A percentile compares a stretch with the other conserved stretches of the same genome.
Evolutionary conservation across 1,140 invertebrate genomes (phyloP).

Genomic region (Drosophila funebris): DNA sequence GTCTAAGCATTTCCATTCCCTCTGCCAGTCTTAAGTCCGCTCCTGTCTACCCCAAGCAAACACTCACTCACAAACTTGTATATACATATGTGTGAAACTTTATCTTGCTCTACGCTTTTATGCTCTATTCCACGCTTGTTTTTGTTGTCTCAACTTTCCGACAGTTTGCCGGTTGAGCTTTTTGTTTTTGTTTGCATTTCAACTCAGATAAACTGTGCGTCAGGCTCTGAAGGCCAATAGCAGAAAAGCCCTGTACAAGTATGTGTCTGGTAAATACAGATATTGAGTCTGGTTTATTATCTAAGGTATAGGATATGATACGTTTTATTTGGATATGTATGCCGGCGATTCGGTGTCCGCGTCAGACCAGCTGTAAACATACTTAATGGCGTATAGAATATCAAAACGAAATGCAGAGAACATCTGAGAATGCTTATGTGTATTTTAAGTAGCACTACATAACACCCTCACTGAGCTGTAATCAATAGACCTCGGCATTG

Average conservation of each 20-base stretch:
- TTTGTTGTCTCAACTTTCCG: conserved; percentile 21
- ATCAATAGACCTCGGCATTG: conserved; percentile 42
- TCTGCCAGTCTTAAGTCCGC: conserved; percentile 9
- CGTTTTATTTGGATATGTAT: background rate
- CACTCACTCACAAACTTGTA: background rate
- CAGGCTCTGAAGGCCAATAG: conserved; percentile 13
- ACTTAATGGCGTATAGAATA: conserved; percentile 7
- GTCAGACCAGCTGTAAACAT: background rate
- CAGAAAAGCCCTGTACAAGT: background rate
- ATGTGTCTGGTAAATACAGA: background rate
- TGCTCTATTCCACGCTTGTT: conserved; percentile 35
- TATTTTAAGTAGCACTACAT: background rate
- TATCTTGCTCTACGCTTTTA: conserved; percentile 40
- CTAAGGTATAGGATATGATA: background rate
- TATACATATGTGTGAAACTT: conserved; percentile 6
- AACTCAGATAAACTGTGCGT: conserved; percentile 15
- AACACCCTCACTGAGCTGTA: conserved; percentile 17
- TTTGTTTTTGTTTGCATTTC: conserved; percentile 7
- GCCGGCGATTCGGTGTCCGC: background rate
- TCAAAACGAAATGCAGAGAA: conserved; percentile 5
- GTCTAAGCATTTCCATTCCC: background rate
- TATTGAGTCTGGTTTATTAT: conserved; percentile 12
- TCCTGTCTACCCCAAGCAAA: conserved; percentile 20
- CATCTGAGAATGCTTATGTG: background rate
- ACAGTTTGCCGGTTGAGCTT: conserved; percentile 29